Evolutionary conservation across 2,888 invertebrate species (phyloP), one percentile per base, ranked within the genome.

Genomic region (Hymenopus coronatus): DNA sequence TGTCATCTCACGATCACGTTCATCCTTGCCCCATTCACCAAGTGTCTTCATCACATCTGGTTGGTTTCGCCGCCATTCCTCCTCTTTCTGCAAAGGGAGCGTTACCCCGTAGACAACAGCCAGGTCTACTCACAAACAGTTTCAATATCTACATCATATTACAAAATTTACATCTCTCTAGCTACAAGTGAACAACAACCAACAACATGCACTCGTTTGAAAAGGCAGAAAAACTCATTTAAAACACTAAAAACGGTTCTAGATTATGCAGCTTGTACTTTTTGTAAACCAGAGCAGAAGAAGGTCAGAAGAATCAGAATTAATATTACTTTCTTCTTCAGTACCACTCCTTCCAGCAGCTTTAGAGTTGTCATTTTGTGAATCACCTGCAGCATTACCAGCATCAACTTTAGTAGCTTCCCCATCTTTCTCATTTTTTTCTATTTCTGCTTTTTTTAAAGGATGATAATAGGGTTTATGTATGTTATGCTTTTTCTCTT

Each of bases 11-110:
- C 96, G 93, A 91, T 94, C 94, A 54, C 96, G 93, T 92, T 96
- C 96, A 92, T 95, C 95, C 92, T 96, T 95, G 14, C 92, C 92
- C 92, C 92, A 92, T 90, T 92, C 92, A 30, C 92, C 92, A 40
- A 92, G 91, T 8, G 92, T 92, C n/a, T 96, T 96, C 94, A 97
- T 96, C 90, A 96, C 96, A 92, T 97, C 97, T 33, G 96, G 96
- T 91, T 95, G 95, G 91, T 95, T 95, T 92, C 94, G 95, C 93
- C 95, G 94, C 93, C 95, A 94, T 91, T 95, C 94, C 93, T 96
- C 96, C 94, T 97, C 96, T 89, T 92, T 92, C 92, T 92, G 91
- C 83, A 90, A 91, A 83, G 88, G 83, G 30, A 82, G 28, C 70
- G 46, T 28, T 30, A 88, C 85, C 33, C 40, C n/a, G 81, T 40